A percentile compares a stretch with the other conserved stretches of the same genome.
Conservation (phyloP, 2,113 vertebrate species). For the Ophiodon elongatus region DNA sequence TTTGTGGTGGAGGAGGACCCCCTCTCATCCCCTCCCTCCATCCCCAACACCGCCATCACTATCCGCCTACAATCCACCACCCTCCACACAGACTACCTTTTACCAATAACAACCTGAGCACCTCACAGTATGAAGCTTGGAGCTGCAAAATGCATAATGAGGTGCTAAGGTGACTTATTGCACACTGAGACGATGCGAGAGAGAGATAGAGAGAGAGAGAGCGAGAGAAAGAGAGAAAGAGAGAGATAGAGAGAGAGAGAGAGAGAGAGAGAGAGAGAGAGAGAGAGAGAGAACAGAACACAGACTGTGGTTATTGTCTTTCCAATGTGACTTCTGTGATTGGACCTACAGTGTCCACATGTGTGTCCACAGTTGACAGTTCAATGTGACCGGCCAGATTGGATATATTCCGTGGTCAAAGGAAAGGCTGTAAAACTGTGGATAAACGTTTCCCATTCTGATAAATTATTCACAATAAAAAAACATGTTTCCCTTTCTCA, state of each 20-base stretch:
- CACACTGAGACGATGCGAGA: slow-evolving; percentile 27
- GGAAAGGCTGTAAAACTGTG: too few species aligned
- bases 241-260: too few species aligned
- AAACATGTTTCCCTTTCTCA: too few species aligned
- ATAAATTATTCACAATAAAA: neutral
- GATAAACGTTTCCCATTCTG: neutral
- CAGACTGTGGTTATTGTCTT: too few species aligned
- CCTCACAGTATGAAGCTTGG: slow-evolving; percentile 41
- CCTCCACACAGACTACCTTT: slow-evolving; percentile 31
- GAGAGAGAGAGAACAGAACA: neutral
- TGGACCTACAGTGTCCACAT: too few species aligned
- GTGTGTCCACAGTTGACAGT: neutral
- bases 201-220: neutral
- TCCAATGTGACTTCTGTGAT: too few species aligned
- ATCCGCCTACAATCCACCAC: slow-evolving; percentile 27
- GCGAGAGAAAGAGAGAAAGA: neutral
- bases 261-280: neutral
- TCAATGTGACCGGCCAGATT: neutral
- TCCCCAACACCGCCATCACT: neutral
- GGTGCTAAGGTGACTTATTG: slow-evolving; percentile 29
- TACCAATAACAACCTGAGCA: slow-evolving; percentile 56
- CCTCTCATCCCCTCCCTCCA: neutral
- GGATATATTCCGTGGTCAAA: too few species aligned
- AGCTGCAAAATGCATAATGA: slow-evolving; percentile 56
- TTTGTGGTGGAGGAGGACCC: slow-evolving; percentile 55